Conservation (phyloP, 2,888 invertebrate species). For the Silvanus unidentatus region DNA sequence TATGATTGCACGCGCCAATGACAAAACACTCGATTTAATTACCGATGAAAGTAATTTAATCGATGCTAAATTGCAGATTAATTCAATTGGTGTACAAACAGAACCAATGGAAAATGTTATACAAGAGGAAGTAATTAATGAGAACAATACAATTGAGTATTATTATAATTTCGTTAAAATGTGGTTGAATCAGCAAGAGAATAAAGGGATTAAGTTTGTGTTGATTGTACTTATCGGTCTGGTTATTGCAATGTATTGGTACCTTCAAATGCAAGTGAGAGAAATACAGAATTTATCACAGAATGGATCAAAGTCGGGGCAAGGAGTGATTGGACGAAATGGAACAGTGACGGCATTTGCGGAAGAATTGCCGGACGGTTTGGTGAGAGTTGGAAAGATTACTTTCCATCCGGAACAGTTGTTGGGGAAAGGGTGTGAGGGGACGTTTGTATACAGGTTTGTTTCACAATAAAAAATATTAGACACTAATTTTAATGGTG, state of each 20-base stretch:
- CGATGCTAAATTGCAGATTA: conserved; percentile 12
- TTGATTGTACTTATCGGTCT: conserved; percentile 62
- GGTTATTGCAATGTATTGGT: conserved; percentile 70
- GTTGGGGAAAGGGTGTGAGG: conserved; percentile 95
- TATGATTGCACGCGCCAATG: conserved; percentile 37
- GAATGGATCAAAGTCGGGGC: conserved; percentile 35
- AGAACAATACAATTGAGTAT: conserved; percentile 6
- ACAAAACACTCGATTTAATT: conserved; percentile 32
- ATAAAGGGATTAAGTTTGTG: conserved; percentile 64
- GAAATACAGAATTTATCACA: conserved; percentile 65
- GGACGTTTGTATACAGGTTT: conserved; percentile 92
- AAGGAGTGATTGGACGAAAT: conserved; percentile 41
- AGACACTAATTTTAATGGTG: no score
- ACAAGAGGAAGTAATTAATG: conserved; percentile 12
- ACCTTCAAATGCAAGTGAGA: conserved; percentile 64
- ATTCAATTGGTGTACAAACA: conserved; percentile 55
- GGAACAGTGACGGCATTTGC: conserved; percentile 51
- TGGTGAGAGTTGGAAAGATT: conserved; percentile 79
- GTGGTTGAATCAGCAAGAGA: conserved; percentile 72
- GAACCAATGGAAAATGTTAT: conserved; percentile 26
- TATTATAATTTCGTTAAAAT: conserved; percentile 38
- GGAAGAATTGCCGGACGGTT: conserved; percentile 60
- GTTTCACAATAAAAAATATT: no score
- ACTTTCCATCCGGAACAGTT: conserved; percentile 77
- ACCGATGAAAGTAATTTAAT: conserved; percentile 38